A percentile compares a stretch with the other conserved stretches of the same genome.
phyloP scores from a whole-genome alignment of 2,888 invertebrate genomes.

The Drosophila barbarae region DNA sequence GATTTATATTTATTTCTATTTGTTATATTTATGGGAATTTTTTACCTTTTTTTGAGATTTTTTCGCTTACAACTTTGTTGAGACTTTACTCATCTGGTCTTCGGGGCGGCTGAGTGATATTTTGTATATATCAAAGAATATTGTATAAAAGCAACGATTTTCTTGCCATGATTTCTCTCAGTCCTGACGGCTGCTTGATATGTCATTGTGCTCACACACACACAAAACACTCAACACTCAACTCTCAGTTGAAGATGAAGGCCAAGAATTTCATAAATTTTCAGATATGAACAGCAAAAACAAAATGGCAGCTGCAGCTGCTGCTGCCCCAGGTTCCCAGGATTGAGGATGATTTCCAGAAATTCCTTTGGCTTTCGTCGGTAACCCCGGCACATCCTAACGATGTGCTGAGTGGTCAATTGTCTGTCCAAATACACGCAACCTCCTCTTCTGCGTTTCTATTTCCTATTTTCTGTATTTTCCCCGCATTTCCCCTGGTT shows the following conservation, averaged over 20 bases:
- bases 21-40: not conserved
- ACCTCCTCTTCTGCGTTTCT: not conserved
- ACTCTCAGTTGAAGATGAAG: conserved; percentile 22
- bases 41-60: not conserved
- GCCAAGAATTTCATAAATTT: conserved; percentile 36
- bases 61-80: not conserved
- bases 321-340: not conserved
- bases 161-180: not conserved
- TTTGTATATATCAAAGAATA: not conserved
- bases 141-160: not conserved
- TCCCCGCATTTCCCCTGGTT: not conserved
- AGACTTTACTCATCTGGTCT: not conserved
- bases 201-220: conserved; percentile 5
- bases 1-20: not conserved
- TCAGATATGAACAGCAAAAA: conserved; percentile 32
- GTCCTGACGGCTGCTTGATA: not conserved
- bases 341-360: conserved; percentile 9
- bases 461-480: not conserved
- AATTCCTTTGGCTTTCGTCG: conserved; percentile 5
- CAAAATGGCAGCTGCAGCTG: conserved; percentile 41
- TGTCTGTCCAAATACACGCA: conserved; percentile 22
- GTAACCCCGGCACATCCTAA: conserved; percentile 30
- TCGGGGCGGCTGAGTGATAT: not conserved
- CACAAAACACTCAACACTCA: conserved; percentile 5
- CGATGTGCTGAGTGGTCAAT: conserved; percentile 47